Conservation (phyloP, 2,888 invertebrate species). For the Drosophila nigricruria region DNA sequence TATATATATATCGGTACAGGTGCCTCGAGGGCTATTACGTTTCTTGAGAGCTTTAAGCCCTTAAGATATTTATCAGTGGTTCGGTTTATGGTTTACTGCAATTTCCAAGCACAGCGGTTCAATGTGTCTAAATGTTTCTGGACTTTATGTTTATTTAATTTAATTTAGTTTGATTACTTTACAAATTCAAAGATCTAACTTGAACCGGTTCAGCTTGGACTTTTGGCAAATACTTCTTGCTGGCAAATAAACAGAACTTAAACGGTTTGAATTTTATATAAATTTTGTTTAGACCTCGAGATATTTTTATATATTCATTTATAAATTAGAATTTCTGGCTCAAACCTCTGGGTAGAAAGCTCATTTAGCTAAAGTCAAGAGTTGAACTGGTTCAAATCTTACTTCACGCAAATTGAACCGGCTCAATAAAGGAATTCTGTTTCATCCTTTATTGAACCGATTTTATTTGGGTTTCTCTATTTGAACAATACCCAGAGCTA, state of each 20-base stretch:
- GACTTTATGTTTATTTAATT: neutral
- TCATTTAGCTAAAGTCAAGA: neutral
- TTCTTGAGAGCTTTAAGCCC: slow-evolving; percentile 8
- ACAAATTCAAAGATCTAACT: no score
- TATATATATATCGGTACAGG: slow-evolving; percentile 31
- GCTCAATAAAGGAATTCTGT: no score
- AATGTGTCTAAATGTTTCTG: neutral
- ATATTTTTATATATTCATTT: neutral
- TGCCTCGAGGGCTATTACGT: slow-evolving; percentile 21
- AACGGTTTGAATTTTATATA: neutral
- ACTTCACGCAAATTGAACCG: no score
- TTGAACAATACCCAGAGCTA: neutral
- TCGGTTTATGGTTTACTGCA: neutral
- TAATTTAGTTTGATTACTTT: neutral
- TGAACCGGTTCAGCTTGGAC: neutral
- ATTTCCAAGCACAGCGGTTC: neutral
- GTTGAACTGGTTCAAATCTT: neutral
- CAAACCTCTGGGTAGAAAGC: no score
- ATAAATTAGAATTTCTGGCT: neutral
- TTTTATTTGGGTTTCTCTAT: neutral
- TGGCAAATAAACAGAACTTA: neutral
- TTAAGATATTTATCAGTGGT: slow-evolving; percentile 5
- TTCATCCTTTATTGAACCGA: neutral
- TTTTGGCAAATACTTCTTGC: neutral
- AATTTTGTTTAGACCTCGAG: neutral